Evolutionary conservation across 2,888 invertebrate genomes (phyloP), one percentile per base, ranked within the genome.

Genomic region (Agelastica alni): DNA sequence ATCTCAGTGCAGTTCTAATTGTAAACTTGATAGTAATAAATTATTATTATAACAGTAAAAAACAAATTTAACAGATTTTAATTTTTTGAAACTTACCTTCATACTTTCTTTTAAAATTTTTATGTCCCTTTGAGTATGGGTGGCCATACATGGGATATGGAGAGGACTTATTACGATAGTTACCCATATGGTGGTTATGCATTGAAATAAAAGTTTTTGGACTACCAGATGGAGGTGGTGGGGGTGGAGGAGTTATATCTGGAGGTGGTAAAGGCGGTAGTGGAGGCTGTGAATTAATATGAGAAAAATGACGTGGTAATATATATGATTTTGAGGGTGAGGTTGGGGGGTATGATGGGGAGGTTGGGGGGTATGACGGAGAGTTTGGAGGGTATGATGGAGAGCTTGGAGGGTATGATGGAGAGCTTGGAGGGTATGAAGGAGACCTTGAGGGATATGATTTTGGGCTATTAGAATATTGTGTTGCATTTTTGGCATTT

Each of bases 1-100:
- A n/a, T n/a, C n/a, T n/a, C n/a, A n/a, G n/a, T n/a, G n/a, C n/a
- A n/a, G n/a, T n/a, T n/a, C n/a, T n/a, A n/a, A n/a, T n/a, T n/a
- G n/a, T n/a, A n/a, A n/a, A n/a, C n/a, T n/a, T n/a, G n/a, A n/a
- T n/a, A n/a, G n/a, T n/a, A n/a, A n/a, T n/a, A n/a, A n/a, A n/a
- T n/a, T n/a, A n/a, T n/a, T n/a, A n/a, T n/a, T n/a, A n/a, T n/a
- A n/a, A n/a, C n/a, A n/a, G n/a, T n/a, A n/a, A n/a, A n/a, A n/a
- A n/a, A n/a, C n/a, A n/a, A n/a, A n/a, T n/a, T n/a, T n/a, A n/a
- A n/a, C n/a, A n/a, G n/a, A n/a, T n/a, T n/a, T n/a, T n/a, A n/a
- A n/a, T n/a, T n/a, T n/a, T n/a, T n/a, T n/a, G n/a, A n/a, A n/a
- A 39, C 37, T 18, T 22, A 39, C 37, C 37, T 18, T 39, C 37